Evolutionary conservation across 2,113 vertebrate genomes (phyloP).

Genomic region (Eptesicus fuscus): DNA sequence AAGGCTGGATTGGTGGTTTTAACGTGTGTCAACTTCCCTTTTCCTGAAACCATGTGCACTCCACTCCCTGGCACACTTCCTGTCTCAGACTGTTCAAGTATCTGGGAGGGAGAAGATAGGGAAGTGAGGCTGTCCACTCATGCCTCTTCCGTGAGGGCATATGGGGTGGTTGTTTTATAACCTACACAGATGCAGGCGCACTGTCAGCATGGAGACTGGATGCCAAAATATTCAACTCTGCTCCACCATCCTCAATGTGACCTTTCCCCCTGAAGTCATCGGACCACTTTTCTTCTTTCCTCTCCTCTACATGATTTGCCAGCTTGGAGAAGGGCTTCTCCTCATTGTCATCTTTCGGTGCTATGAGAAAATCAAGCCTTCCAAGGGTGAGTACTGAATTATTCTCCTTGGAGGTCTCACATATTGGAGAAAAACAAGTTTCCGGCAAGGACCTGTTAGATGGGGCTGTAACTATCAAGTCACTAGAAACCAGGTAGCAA

Average conservation of each 20-base stretch:
- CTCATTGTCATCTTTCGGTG: conserved; percentile 80
- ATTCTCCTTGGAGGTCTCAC: neutral
- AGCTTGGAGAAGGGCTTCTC: conserved; percentile 85
- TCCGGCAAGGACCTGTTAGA: neutral
- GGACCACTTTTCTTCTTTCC: conserved; percentile 89
- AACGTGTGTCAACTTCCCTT: neutral
- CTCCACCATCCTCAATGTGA: conserved; percentile 83
- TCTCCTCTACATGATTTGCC: conserved; percentile 85
- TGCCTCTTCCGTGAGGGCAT: accelerated
- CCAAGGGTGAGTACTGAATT: conserved; percentile 48
- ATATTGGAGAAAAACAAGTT: neutral
- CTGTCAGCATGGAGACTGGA: conserved; percentile 88
- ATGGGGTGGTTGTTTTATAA: neutral
- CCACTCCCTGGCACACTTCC: neutral
- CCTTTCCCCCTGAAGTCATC: conserved; percentile 82
- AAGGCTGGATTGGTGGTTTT: neutral
- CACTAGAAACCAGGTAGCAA: neutral
- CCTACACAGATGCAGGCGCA: conserved; percentile 79
- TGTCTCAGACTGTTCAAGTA: no score
- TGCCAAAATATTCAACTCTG: conserved; percentile 91
- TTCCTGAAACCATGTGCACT: neutral
- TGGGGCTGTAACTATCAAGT: neutral
- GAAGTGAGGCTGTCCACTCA: neutral
- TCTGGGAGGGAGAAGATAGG: neutral
- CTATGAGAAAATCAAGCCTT: conserved; percentile 77